Evolutionary conservation across 2,797 vertebrate genomes (phyloP).

Genomic region (Lacerta agilis): DNA sequence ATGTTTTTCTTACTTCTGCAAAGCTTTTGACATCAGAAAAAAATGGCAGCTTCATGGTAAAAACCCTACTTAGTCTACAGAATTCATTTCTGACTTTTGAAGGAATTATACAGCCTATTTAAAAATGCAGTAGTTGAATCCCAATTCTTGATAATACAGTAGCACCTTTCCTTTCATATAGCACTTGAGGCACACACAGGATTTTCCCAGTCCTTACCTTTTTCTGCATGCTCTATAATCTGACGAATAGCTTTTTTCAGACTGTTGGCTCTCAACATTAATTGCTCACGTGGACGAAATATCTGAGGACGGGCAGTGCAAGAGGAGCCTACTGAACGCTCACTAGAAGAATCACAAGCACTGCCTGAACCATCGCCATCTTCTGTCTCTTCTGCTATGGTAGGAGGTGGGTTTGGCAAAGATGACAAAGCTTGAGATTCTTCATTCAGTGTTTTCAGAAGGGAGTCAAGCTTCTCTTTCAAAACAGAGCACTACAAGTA

Average conservation of each 20-base stretch:
- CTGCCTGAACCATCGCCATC: conserved; percentile 80
- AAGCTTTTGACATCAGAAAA: not conserved
- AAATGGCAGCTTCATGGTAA: not conserved
- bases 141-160: not conserved
- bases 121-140: conserved; percentile 22
- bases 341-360: conserved; percentile 64
- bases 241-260: conserved; percentile 97
- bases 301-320: conserved; percentile 85
- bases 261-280: conserved; percentile 97
- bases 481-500: conserved; percentile 88
- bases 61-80: not conserved
- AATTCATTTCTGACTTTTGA: not conserved
- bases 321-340: conserved; percentile 60
- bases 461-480: conserved; percentile 94
- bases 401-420: conserved; percentile 85
- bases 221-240: conserved; percentile 96
- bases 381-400: conserved; percentile 90
- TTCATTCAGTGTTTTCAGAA: conserved; percentile 92
- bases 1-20: not conserved
- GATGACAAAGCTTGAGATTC: conserved; percentile 90
- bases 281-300: conserved; percentile 93
- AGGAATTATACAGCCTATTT: conserved; percentile 8
- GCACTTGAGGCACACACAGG: not conserved
- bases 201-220: conserved; percentile 77
- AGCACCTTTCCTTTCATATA: not conserved